Evolutionary conservation across 2,113 vertebrate genomes (phyloP), one percentile per base, ranked within the genome.

Genomic region (Microtus montanus): DNA sequence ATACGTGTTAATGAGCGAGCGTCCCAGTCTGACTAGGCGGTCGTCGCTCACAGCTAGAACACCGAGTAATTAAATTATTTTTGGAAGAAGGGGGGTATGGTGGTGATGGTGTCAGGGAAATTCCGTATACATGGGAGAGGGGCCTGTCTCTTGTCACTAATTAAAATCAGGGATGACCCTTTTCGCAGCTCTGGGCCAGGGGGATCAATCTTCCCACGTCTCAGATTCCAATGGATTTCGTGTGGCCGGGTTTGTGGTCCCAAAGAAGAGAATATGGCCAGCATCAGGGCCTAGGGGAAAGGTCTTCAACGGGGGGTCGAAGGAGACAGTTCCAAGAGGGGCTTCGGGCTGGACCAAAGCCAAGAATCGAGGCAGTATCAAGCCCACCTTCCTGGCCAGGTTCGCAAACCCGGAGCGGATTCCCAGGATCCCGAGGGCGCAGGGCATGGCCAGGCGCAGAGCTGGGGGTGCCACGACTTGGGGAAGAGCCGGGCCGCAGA

Each of bases 1-100:
- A 94, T 91, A 95, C 85, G 97, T 95, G 96, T 74, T 97, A 97
- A 97, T 96, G 97, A 97, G 89, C 80, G 75, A 97, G 94, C 87
- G 68, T 96, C 95, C 89, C 88, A 84, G 91, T 91, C 96, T 87
- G 89, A 89, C 93, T 47, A 90, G 96, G 97, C 93, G 90, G 92
- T 78, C 68, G 54, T 83, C 19, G 92, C 95, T 93, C 90, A 86
- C 97, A 95, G 97, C 94, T 87, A 87, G 87, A 95, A 61, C 71
- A 87, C 80, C 11, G 28, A 78, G 97, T 97, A 97, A 97, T 97
- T 97, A 95, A 97, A 96, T 97, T 97, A 94, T 96, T 97, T 97
- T 86, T 90, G 90, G 85, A 66, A 75, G 87, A 11, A 33, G 58
- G 66, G 38, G 89, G 85, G 49, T 22, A 54, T n/a, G 74, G 66